phyloP scores from a whole-genome alignment of 2,888 invertebrate species.

The Myopa tessellatipennis region DNA sequence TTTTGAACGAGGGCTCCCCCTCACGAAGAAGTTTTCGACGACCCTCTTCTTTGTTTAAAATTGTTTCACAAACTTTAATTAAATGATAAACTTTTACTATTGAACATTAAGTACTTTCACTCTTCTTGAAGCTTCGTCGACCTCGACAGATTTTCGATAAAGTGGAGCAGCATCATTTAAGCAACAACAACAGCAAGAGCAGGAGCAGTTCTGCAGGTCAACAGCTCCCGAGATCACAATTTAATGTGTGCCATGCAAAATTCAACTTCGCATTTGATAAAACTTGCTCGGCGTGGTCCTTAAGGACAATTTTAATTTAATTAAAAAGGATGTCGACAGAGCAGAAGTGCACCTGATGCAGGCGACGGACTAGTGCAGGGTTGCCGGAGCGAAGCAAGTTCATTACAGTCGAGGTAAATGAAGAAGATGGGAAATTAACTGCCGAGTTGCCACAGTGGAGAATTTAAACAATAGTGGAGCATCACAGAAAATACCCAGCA shows the following conservation, averaged over 20 bases:
- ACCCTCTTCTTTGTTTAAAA: neutral
- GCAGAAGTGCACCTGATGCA: slow-evolving; percentile 47
- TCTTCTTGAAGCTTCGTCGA: neutral
- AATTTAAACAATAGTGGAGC: slow-evolving; percentile 20
- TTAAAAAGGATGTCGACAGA: slow-evolving; percentile 55
- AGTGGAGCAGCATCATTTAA: neutral
- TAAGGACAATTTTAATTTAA: slow-evolving; percentile 65
- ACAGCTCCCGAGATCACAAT: slow-evolving; percentile 48
- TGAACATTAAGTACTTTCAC: neutral
- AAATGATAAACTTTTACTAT: neutral
- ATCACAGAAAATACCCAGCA: slow-evolving; percentile 39
- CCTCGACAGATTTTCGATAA: neutral
- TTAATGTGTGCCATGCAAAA: slow-evolving; percentile 31
- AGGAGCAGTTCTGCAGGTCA: slow-evolving; percentile 42
- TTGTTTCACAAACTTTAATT: neutral
- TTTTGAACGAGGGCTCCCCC: no score
- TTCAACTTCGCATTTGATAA: slow-evolving; percentile 46
- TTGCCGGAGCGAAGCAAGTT: slow-evolving; percentile 22
- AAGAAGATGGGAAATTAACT: slow-evolving; percentile 1
- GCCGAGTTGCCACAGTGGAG: slow-evolving; percentile 8
- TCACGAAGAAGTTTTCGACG: no score
- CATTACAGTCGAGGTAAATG: slow-evolving; percentile 8
- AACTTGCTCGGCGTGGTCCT: slow-evolving; percentile 32
- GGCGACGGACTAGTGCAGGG: neutral
- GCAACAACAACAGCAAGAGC: neutral